These are phyloP conservation scores for Cabera pusaria DNA, from an alignment of 2,888 invertebrate species.

Conservation along the genomic window DNA sequence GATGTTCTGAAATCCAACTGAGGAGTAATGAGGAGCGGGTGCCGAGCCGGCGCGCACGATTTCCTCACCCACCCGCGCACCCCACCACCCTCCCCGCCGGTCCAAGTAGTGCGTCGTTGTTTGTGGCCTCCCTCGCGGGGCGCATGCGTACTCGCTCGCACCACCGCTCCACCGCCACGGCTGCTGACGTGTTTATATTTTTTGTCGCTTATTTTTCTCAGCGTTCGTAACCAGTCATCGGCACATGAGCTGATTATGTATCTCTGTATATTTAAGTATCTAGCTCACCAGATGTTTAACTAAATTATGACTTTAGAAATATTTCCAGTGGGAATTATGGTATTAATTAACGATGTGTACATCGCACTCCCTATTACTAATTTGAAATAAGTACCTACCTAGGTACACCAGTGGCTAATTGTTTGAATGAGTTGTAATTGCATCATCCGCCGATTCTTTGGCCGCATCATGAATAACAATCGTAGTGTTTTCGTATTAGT, in stretches of 20 bases:
- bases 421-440: constrained; percentile 19
- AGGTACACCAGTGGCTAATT: constrained; percentile 10
- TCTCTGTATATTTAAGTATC: constrained; percentile 4
- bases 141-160: constrained; percentile 74
- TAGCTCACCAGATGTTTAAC: constrained; percentile 11
- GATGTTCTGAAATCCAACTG: constrained; percentile 84
- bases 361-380: constrained; percentile 5
- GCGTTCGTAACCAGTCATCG: constrained; percentile 38
- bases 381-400: constrained; percentile 1
- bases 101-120: constrained; percentile 52
- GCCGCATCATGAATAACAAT: constrained; percentile 16
- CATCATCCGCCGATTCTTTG: constrained; percentile 21
- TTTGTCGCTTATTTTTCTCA: constrained; percentile 63
- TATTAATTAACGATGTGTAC: too few species aligned
- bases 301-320: too few species aligned
- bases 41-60: constrained; percentile 52
- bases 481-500: constrained; percentile 8
- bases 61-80: constrained; percentile 44
- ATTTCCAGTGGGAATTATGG: constrained; percentile 7
- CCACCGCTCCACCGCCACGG: constrained; percentile 28
- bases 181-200: constrained; percentile 81
- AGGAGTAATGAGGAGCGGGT: constrained; percentile 61
- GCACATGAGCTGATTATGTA: constrained; percentile 12
- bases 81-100: constrained; percentile 43
- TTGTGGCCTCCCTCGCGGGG: constrained; percentile 59